Conservation (phyloP, 1,140 invertebrate genomes). For the Ephestia elutella region DNA sequence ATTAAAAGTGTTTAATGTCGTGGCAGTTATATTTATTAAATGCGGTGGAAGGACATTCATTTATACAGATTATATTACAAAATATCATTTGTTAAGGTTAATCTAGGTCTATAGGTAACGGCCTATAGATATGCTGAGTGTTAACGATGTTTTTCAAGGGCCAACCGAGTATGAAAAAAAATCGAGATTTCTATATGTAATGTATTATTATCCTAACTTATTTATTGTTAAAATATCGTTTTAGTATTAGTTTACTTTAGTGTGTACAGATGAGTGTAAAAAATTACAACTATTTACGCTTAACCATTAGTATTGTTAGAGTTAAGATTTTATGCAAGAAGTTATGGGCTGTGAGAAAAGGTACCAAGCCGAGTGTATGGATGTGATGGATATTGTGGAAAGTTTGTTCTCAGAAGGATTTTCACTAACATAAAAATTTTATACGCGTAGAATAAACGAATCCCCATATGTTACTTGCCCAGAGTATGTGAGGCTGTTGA, state of each 20-base stretch:
- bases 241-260: conserved; percentile 3
- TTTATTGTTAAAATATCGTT: background rate
- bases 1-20: no score
- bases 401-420: conserved; percentile 2
- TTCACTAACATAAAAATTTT: background rate
- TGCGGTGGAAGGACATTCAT: no score
- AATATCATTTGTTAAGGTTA: no score
- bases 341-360: conserved; percentile 19
- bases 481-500: background rate
- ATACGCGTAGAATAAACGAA: background rate
- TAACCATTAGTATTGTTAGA: conserved; percentile 18
- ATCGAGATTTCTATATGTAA: no score
- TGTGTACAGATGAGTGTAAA: conserved; percentile 5
- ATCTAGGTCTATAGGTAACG: background rate
- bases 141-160: background rate
- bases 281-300: conserved; percentile 14
- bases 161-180: background rate
- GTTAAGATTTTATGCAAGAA: conserved; percentile 6
- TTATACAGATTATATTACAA: no score
- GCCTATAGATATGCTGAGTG: background rate
- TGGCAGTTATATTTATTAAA: no score
- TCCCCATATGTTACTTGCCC: background rate
- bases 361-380: conserved; percentile 14
- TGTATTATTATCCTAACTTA: background rate
- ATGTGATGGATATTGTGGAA: conserved; percentile 13